These are phyloP conservation scores for Patella ulyssiponensis DNA, from an alignment of 2,888 invertebrate species.

Conservation along the genomic window DNA sequence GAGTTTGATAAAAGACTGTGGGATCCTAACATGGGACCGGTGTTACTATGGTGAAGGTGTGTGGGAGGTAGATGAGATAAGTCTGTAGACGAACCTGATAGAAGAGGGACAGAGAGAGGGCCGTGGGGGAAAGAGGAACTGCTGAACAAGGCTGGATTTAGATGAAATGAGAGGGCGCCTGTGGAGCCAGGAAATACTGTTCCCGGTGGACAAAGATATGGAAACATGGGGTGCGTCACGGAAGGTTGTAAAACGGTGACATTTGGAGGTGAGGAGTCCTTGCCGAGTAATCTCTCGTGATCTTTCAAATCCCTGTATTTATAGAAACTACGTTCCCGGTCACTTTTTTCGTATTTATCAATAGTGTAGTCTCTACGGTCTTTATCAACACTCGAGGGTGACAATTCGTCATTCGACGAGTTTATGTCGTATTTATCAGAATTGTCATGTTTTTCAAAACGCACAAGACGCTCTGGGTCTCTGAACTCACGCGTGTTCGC, in stretches of 20 bases:
- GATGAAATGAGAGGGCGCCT: conserved; percentile 61
- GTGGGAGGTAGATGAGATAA: conserved; percentile 75
- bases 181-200: conserved; percentile 80
- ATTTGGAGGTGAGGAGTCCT: conserved; percentile 78
- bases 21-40: conserved; percentile 83
- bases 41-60: conserved; percentile 76
- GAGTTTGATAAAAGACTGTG: conserved; percentile 87
- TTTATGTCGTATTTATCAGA: background rate
- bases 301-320: conserved; percentile 16
- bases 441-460: background rate
- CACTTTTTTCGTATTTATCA: conserved; percentile 13
- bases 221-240: conserved; percentile 90
- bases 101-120: conserved; percentile 45
- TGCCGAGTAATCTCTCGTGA: conserved; percentile 38
- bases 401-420: background rate
- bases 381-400: background rate
- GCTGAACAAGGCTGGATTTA: conserved; percentile 52
- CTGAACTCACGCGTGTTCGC: background rate
- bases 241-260: conserved; percentile 88
- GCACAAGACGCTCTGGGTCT: background rate
- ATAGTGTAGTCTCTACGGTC: background rate
- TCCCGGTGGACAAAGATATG: conserved; percentile 90
- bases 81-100: conserved; percentile 57
- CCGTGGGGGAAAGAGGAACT: conserved; percentile 45
- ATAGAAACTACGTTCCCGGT: conserved; percentile 16